Evolutionary conservation across 2,113 vertebrate species (phyloP), one percentile per base, ranked within the genome.

Genomic region (Anthoscopus minutus): DNA sequence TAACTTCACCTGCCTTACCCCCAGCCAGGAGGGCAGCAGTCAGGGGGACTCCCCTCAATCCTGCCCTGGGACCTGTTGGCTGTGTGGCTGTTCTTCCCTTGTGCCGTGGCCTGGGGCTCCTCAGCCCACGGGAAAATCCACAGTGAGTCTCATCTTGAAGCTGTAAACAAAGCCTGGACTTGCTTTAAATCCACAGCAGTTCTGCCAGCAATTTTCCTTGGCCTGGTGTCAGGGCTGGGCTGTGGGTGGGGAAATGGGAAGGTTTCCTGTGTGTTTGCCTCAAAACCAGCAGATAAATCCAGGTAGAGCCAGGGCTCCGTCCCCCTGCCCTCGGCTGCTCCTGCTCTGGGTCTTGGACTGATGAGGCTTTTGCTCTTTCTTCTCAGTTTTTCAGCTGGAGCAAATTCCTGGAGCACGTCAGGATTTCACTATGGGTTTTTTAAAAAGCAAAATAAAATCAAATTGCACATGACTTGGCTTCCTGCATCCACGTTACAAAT

Each of bases 391-490:
- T 78, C 73, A 11, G 30, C 5, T 45, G 50, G 61, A 92, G 72
- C 11, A 40, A 77, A 78, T 37, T 81, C 84, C 92, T 65, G 82
- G 73, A 86, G 82, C 45, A 9, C 0, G 0, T 70, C 71, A 80
- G 82, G 57, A 58, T 95, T 77, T 94, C 61, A 8, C 78, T 77
- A 4, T 2, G 88, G 88, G 44, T 35, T 62, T 72, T 81, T 73
- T 12, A 22, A 61, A 69, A 84, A 93, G 62, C 9, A 27, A 76
- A 62, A 73, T 30, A 64, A 92, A 93, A 87, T 48, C 74, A 86
- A 97, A 97, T 94, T 96, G 97, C 96, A 97, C 96, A 74, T 81
- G 90, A 94, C 86, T 94, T 96, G 92, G 69, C 88, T 87, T 79
- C 86, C 86, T 85, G 93, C 88, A 82, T 86, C 93, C 93, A 92